A percentile compares a stretch with the other conserved stretches of the same genome.
Evolutionary conservation across 2,797 vertebrate genomes (phyloP).

Genomic region (Holocentrus rufus): DNA sequence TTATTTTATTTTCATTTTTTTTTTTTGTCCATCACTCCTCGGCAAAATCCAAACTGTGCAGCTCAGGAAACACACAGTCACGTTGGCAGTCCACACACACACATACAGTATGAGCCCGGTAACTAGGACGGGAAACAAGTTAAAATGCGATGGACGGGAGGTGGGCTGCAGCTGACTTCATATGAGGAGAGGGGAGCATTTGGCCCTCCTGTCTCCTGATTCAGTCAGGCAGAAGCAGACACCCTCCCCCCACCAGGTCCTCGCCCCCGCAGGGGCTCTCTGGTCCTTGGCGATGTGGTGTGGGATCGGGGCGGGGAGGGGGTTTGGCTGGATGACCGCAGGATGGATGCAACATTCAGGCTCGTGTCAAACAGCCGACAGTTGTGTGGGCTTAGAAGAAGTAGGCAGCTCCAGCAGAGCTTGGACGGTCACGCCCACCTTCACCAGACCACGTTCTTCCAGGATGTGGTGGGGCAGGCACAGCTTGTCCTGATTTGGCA

Average conservation of each 20-base stretch:
- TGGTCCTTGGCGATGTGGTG: constrained; percentile 52
- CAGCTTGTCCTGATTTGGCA: constrained; percentile 88
- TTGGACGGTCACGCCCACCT: constrained; percentile 94
- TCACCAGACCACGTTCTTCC: constrained; percentile 95
- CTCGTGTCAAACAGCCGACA: constrained; percentile 86
- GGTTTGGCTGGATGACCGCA: constrained; percentile 23
- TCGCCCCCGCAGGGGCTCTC: constrained; percentile 60
- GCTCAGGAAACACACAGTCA: constrained; percentile 44
- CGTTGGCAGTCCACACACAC: constrained; percentile 41
- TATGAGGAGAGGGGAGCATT: constrained; percentile 62
- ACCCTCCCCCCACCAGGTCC: constrained; percentile 51
- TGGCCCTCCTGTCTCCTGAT: constrained; percentile 59
- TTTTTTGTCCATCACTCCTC: constrained; percentile 19
- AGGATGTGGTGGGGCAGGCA: constrained; percentile 98
- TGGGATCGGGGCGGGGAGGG: constrained; percentile 29
- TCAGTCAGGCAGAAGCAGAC: constrained; percentile 72
- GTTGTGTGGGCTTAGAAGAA: constrained; percentile 84
- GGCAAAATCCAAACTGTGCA: constrained; percentile 34
- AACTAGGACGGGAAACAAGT: constrained; percentile 41
- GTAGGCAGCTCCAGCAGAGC: constrained; percentile 92
- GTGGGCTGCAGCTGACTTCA: constrained; percentile 73
- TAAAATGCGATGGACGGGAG: constrained; percentile 48
- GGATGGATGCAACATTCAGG: constrained; percentile 34
- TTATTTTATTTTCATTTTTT: too few relatives aligned
- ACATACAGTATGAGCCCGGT: constrained; percentile 26